A percentile compares a stretch with the other conserved stretches of the same genome.
phyloP scores from a whole-genome alignment of 2,113 vertebrate genomes.

The Malurus melanocephalus region DNA sequence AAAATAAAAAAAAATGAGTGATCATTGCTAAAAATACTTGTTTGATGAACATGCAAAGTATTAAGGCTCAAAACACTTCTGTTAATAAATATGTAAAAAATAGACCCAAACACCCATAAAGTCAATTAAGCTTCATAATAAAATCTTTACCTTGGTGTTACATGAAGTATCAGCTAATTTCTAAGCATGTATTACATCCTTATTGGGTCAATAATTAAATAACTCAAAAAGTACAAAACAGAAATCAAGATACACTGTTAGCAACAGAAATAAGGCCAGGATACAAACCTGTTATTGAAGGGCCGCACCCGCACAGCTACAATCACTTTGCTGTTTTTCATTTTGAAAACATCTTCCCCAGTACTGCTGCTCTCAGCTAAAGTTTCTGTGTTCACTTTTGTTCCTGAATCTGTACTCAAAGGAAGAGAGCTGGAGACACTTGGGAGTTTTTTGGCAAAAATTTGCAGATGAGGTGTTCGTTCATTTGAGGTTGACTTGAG shows the following conservation, averaged over 20 bases:
- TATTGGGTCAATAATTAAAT: background rate
- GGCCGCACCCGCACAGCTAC: slow-evolving; percentile 90
- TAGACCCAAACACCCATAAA: background rate
- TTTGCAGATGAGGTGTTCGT: background rate
- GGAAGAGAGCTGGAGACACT: background rate
- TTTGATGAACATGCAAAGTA: background rate
- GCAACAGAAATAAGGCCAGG: background rate
- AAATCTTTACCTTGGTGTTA: background rate
- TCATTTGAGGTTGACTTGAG: background rate
- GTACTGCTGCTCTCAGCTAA: background rate
- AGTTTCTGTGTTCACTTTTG: background rate
- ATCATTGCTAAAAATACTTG: background rate
- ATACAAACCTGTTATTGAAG: slow-evolving; percentile 84
- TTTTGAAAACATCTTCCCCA: slow-evolving; percentile 62
- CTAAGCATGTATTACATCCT: background rate
- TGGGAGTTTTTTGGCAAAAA: slow-evolving; percentile 20
- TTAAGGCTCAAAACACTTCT: background rate
- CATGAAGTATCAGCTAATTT: background rate
- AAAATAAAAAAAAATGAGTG: background rate
- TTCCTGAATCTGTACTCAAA: background rate
- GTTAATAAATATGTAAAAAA: background rate
- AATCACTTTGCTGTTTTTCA: slow-evolving; percentile 86
- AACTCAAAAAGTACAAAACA: background rate
- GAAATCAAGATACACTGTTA: background rate
- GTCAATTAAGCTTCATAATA: background rate